A percentile compares a stretch with the other conserved stretches of the same genome.
Conservation (phyloP, 2,888 invertebrate genomes). For the Idaea aversata region DNA sequence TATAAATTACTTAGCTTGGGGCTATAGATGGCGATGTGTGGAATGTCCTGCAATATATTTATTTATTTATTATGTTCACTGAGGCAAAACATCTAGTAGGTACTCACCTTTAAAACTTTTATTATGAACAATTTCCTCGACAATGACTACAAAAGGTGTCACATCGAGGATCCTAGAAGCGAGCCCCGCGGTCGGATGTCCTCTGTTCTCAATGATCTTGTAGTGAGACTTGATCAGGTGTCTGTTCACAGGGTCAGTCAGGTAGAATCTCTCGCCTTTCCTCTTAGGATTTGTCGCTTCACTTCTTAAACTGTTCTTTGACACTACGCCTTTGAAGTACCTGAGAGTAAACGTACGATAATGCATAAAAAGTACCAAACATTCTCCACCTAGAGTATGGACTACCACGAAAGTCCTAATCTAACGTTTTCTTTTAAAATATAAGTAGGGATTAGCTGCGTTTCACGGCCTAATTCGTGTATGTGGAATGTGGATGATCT, state of each 20-base stretch:
- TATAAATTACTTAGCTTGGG: too few relatives aligned
- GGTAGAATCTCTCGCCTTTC: slow-evolving; percentile 66
- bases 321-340: slow-evolving; percentile 44
- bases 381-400: too few relatives aligned
- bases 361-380: neutral
- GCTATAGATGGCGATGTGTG: too few relatives aligned
- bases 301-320: slow-evolving; percentile 80
- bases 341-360: slow-evolving; percentile 31
- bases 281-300: slow-evolving; percentile 79
- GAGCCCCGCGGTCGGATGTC: slow-evolving; percentile 81
- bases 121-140: slow-evolving; percentile 36
- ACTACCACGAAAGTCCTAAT: too few relatives aligned
- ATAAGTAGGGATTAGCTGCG: too few relatives aligned
- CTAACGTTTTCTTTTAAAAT: too few relatives aligned
- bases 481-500: too few relatives aligned
- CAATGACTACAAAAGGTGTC: slow-evolving; percentile 86
- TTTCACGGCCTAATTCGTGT: too few relatives aligned
- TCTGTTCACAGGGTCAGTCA: slow-evolving; percentile 80
- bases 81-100: neutral
- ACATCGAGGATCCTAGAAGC: slow-evolving; percentile 88
- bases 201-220: slow-evolving; percentile 78
- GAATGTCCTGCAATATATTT: too few relatives aligned
- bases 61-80: too few relatives aligned
- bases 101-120: slow-evolving; percentile 23
- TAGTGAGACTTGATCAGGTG: slow-evolving; percentile 85